Evolutionary conservation across 1,140 invertebrate species (phyloP).

Genomic region (Micrasema minimum): DNA sequence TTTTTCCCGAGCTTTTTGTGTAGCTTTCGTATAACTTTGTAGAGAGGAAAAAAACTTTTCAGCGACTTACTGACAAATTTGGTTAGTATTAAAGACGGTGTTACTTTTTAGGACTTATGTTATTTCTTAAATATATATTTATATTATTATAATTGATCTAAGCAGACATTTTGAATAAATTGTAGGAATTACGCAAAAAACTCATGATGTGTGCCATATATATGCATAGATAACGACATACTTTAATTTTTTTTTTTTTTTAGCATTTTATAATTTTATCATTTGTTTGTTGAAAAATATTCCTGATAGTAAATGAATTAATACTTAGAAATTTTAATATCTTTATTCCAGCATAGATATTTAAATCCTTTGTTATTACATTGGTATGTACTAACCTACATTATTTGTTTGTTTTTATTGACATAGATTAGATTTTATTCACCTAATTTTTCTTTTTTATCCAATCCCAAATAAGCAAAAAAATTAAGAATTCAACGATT

Average conservation of each 20-base stretch:
- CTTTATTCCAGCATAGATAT: not conserved
- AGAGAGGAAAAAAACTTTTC: slow-evolving; percentile 8
- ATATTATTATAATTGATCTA: not conserved
- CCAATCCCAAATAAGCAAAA: too few species aligned
- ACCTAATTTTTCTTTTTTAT: too few species aligned
- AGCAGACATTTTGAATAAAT: not conserved
- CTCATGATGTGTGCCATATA: not conserved
- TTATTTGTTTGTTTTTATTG: too few species aligned
- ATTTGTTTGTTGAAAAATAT: too few species aligned
- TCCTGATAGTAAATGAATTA: too few species aligned
- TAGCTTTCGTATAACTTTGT: too few species aligned
- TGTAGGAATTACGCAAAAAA: not conserved
- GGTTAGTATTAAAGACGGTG: not conserved
- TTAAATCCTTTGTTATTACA: too few species aligned
- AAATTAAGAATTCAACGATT: too few species aligned
- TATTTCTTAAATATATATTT: not conserved
- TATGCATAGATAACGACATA: not conserved
- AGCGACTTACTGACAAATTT: slow-evolving; percentile 1
- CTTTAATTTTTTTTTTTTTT: not conserved
- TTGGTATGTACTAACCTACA: too few species aligned
- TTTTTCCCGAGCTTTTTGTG: slow-evolving; percentile 6
- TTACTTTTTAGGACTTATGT: not conserved
- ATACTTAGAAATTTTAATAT: too few species aligned
- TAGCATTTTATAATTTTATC: too few species aligned
- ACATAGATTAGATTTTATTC: too few species aligned